Evolutionary conservation across 2,888 invertebrate genomes (phyloP), one percentile per base, ranked within the genome.

Genomic region (Chromoteleia sp.): DNA sequence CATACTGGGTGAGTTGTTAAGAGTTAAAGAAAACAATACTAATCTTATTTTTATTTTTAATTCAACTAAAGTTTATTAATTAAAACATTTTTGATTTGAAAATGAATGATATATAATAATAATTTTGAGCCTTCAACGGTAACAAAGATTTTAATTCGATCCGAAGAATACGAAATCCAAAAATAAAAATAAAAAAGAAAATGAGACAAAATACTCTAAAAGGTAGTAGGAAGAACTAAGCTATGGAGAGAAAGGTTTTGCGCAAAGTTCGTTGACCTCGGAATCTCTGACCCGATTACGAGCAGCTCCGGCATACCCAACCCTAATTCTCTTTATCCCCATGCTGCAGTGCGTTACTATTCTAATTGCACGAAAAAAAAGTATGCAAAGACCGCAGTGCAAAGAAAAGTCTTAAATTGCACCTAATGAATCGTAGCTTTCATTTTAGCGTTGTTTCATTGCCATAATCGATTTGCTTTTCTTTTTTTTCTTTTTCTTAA

Each of bases 261-360:
- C 61, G 67, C 74, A 73, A 29, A 76, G 86, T 83, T 58, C 85
- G 56, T 82, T 83, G 85, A 85, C 83, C 86, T 73, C 83, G 77
- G 73, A 78, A 85, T 81, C 86, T 87, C 85, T 86, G 87, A 87
- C 87, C 86, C 85, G 85, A 86, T 86, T 87, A 86, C 84, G 75
- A 83, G 75, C 71, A 76, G 73, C 81, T 77, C 79, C 56, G 76
- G 56, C 45, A 41, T 80, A 50, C 67, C 50, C 78, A 75, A 82
- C 67, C 70, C 48, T 50, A 75, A 83, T 74, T 56, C 77, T 67
- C 76, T 73, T 68, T 58, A 77, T 68, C 65, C 77, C 70, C 76
- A 36, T 80, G 71, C 67, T 19, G 70, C 63, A 75, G 48, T 39
- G 30, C 65, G 36, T 52, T 75, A 61, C 74, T 45, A 48, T 52